phyloP scores from a whole-genome alignment of 2,113 vertebrate genomes.

The Sigmodon hispidus region DNA sequence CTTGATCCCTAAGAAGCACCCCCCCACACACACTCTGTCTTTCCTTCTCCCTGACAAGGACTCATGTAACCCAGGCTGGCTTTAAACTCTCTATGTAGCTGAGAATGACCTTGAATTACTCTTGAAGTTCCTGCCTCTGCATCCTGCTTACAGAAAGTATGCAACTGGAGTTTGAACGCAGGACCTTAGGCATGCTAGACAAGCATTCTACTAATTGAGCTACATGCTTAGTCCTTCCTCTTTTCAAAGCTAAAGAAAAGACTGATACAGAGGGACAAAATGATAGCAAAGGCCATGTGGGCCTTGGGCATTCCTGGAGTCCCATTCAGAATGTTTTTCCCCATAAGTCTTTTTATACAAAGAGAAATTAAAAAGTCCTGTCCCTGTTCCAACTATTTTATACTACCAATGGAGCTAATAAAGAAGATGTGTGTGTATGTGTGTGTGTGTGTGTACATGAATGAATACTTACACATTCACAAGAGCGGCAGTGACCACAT shows the following conservation, averaged over 20 bases:
- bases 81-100: neutral
- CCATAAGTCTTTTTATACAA: slow-evolving; percentile 20
- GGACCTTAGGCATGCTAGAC: neutral
- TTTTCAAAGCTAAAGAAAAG: slow-evolving; percentile 18
- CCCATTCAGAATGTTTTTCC: neutral
- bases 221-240: neutral
- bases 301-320: neutral
- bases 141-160: neutral
- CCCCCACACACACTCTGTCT: neutral
- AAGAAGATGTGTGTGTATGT: neutral
- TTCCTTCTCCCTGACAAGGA: neutral
- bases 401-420: neutral
- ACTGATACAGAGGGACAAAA: slow-evolving; percentile 6
- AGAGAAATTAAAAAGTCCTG: slow-evolving; percentile 29
- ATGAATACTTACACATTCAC: neutral
- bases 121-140: neutral
- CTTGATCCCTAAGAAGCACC: neutral
- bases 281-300: neutral
- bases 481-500: neutral
- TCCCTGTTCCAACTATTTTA: neutral
- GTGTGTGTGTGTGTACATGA: neutral
- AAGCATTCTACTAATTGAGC: neutral
- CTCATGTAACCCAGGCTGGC: neutral
- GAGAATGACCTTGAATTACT: neutral
- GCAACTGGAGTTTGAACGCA: neutral